Conservation (phyloP, 2,797 vertebrate species). For the Hypotaenidia philippensis region DNA sequence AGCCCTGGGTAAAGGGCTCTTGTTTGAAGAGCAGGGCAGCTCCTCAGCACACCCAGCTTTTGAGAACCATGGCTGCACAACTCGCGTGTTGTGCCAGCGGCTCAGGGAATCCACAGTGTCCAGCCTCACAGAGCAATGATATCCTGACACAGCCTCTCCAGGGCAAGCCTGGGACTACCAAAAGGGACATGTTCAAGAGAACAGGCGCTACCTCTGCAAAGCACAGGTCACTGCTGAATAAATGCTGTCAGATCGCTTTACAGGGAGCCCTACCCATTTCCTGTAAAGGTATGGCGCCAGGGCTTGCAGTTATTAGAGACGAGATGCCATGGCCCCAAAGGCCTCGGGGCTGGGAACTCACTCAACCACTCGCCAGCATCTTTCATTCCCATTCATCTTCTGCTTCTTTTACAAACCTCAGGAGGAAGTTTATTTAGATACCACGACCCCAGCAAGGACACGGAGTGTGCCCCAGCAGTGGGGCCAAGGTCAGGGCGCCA, state of each 20-base stretch:
- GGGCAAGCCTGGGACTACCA: background rate
- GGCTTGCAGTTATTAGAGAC: background rate
- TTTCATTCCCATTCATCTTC: background rate
- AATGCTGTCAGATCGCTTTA: background rate
- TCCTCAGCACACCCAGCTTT: no score
- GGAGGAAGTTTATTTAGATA: no score
- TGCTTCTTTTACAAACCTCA: background rate
- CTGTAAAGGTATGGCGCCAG: no score
- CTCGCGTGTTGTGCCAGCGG: no score
- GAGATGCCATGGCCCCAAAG: background rate
- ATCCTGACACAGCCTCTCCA: background rate
- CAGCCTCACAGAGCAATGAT: background rate
- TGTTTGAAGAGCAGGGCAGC: no score
- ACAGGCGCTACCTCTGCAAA: background rate
- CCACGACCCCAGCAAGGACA: background rate
- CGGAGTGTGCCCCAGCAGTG: rapidly evolving
- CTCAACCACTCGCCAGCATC: background rate
- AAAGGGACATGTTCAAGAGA: background rate
- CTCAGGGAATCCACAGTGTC: no score
- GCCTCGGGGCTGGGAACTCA: background rate
- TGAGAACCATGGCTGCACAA: no score
- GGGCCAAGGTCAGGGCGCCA: no score
- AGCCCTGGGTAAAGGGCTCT: no score
- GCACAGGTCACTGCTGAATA: background rate
- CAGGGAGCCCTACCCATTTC: background rate